Evolutionary conservation across 2,888 invertebrate genomes (phyloP).

Genomic region (Agrilus mali): DNA sequence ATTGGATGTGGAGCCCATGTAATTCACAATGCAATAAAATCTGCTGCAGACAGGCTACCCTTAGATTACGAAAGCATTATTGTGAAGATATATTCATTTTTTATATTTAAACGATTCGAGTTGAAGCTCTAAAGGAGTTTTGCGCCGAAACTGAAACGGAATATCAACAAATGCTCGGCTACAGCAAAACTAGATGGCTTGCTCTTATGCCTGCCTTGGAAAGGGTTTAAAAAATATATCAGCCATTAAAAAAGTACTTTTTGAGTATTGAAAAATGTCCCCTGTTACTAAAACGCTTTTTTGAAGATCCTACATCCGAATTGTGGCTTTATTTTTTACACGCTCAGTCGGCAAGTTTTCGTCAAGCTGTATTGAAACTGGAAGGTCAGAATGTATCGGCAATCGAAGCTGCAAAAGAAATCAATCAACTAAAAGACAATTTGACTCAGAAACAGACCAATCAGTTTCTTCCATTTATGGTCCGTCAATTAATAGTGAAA

Average conservation of each 20-base stretch:
- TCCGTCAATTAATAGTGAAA: conserved; percentile 13
- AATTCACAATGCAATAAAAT: conserved; percentile 19
- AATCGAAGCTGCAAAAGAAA: conserved; percentile 17
- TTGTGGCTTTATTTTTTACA: conserved; percentile 21
- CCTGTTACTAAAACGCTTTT: conserved; percentile 17
- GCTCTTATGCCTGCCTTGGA: conserved; percentile 16
- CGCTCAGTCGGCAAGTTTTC: conserved; percentile 14
- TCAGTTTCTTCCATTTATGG: no score
- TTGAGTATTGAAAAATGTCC: conserved; percentile 21
- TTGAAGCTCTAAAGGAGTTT: no score
- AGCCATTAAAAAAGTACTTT: conserved; percentile 22
- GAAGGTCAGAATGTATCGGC: conserved; percentile 16
- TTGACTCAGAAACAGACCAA: no score
- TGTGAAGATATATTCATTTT: conserved; percentile 19
- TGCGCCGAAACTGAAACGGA: conserved; percentile 15
- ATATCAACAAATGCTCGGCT: conserved; percentile 13
- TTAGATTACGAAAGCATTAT: conserved; percentile 18
- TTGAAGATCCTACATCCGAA: conserved; percentile 19
- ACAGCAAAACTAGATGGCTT: conserved; percentile 18
- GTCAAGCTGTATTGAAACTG: conserved; percentile 15
- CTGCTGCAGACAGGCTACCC: conserved; percentile 18
- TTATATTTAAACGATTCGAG: no score
- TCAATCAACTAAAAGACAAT: conserved; percentile 16
- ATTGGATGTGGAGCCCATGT: conserved; percentile 15
- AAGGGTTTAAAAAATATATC: conserved; percentile 22